These are phyloP conservation scores for Aleiodes testaceus DNA, from an alignment of 2,888 invertebrate species.

Conservation along the genomic window DNA sequence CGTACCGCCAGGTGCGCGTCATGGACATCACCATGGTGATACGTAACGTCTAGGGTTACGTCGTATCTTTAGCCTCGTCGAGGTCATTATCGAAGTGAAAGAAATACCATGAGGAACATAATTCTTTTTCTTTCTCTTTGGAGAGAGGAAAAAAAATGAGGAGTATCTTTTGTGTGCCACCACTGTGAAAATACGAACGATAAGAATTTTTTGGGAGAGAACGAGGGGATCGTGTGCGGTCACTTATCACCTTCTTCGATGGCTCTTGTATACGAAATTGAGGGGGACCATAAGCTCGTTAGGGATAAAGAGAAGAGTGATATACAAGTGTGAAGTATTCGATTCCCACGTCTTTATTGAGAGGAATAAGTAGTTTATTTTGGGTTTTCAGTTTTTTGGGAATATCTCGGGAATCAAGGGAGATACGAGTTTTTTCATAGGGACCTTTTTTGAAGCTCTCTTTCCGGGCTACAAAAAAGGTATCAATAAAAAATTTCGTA, in stretches of 20 bases:
- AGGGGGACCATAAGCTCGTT: slow-evolving; percentile 32
- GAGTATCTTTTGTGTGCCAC: neutral
- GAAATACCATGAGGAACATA: slow-evolving; percentile 10
- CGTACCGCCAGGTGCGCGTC: slow-evolving; percentile 68
- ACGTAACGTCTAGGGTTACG: slow-evolving; percentile 69
- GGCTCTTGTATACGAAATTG: slow-evolving; percentile 10
- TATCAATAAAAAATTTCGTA: no score
- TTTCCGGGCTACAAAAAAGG: no score
- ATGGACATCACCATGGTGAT: slow-evolving; percentile 63
- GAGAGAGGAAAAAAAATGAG: slow-evolving; percentile 1
- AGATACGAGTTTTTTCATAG: no score
- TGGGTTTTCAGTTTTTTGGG: neutral
- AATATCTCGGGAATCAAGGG: neutral
- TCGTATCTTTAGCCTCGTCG: slow-evolving; percentile 49
- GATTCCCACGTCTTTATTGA: slow-evolving; percentile 22
- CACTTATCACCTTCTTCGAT: slow-evolving; percentile 37
- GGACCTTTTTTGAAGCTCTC: neutral
- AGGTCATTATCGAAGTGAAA: slow-evolving; percentile 45
- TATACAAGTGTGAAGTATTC: slow-evolving; percentile 34
- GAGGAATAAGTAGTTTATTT: neutral
- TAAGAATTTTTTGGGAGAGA: slow-evolving; percentile 22
- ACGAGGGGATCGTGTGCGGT: slow-evolving; percentile 40
- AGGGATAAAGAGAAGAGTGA: slow-evolving; percentile 14
- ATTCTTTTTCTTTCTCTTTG: no score
- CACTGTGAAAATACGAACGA: slow-evolving; percentile 7